phyloP scores from a whole-genome alignment of 2,888 invertebrate species.

The Phortica okadai region DNA sequence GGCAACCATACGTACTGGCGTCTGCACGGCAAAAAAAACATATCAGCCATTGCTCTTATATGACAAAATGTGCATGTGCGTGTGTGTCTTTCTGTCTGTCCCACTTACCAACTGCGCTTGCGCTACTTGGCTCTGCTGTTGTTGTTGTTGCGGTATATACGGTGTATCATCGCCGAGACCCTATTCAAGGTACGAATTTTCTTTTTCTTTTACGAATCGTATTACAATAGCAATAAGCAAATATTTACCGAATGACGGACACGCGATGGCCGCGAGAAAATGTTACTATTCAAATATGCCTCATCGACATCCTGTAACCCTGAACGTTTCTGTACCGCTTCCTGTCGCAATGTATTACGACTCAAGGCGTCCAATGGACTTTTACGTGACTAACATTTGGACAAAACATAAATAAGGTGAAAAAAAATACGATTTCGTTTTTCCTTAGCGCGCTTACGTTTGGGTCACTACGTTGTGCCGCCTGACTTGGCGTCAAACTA shows the following conservation, averaged over 20 bases:
- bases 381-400: conserved; percentile 56
- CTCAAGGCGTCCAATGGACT: conserved; percentile 73
- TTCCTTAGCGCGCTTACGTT: conserved; percentile 56
- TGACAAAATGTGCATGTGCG: too few species aligned
- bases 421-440: conserved; percentile 14
- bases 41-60: not conserved
- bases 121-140: conserved; percentile 9
- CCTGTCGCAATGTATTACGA: conserved; percentile 57
- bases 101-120: conserved; percentile 17
- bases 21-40: conserved; percentile 11
- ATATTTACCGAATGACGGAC: conserved; percentile 45
- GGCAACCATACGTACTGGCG: conserved; percentile 46
- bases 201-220: not conserved
- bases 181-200: conserved; percentile 23
- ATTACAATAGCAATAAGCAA: not conserved
- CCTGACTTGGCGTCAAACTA: conserved; percentile 71
- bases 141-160: conserved; percentile 27
- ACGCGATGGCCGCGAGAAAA: conserved; percentile 62
- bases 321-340: conserved; percentile 66
- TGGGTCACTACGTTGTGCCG: conserved; percentile 53
- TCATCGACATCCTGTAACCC: conserved; percentile 72
- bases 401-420: not conserved
- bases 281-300: conserved; percentile 61
- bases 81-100: not conserved
- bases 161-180: conserved; percentile 48